phyloP scores from a whole-genome alignment of 2,113 vertebrate species.

The Erythrocebus patas region DNA sequence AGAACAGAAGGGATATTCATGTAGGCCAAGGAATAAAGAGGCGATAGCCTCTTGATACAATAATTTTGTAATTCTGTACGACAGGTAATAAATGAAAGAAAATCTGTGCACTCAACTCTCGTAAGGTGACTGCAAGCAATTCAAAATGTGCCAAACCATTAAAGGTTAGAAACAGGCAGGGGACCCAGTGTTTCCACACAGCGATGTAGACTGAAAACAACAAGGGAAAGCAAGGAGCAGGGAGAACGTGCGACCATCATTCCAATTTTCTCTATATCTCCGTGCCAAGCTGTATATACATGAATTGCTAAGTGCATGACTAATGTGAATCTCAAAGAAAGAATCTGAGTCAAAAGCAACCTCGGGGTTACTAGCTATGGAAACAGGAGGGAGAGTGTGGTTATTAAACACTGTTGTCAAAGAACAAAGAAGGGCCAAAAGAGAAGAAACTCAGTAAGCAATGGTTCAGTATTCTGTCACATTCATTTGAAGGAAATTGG shows the following conservation, averaged over 20 bases:
- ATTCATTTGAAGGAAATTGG: background rate
- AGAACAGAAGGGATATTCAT: background rate
- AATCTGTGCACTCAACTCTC: background rate
- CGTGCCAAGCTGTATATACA: background rate
- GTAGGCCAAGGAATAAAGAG: background rate
- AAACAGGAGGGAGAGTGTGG: background rate
- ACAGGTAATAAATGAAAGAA: background rate
- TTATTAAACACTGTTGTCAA: slow-evolving; percentile 32
- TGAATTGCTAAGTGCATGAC: slow-evolving; percentile 13
- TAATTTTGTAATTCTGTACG: background rate
- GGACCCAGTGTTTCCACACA: background rate
- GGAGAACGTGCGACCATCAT: background rate
- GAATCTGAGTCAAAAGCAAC: slow-evolving; percentile 25
- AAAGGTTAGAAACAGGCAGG: background rate
- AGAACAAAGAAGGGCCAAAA: background rate
- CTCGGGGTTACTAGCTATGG: slow-evolving; percentile 1
- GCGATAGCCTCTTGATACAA: background rate
- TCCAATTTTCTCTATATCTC: background rate
- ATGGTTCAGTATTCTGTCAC: background rate
- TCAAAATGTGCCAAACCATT: background rate
- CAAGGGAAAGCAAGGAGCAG: background rate
- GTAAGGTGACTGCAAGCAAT: background rate
- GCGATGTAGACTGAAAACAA: background rate
- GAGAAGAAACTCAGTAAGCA: background rate
- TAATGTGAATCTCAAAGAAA: slow-evolving; percentile 22